Base-by-base conservation (phyloP, 2,888 invertebrate species). In the Ernsta delagoae region DNA sequence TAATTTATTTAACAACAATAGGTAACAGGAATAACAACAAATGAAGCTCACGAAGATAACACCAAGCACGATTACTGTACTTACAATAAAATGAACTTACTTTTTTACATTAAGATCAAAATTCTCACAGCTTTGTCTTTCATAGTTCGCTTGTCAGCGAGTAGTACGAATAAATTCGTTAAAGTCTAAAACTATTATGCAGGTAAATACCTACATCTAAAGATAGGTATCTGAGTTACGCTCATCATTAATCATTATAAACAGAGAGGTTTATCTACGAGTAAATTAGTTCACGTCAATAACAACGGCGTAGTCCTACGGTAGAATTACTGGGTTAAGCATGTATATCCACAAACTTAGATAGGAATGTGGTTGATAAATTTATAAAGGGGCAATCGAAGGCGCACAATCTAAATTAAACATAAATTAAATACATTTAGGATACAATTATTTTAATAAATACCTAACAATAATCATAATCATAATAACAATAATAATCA, bases 71-170 rank as follows among this genome's bases (percentile, higher is more conserved):
- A 82, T 75, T 80, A 81, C 81, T 78, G 85, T 81, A 82, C 86
- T 87, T 88, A 90, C 77, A 80, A 85, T 84, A 85, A 80, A 89
- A 89, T 86, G 86, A 88, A 88, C 88, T 90, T 88, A 91, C 86
- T 87, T 89, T 89, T 89, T 88, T 91, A 92, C 89, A 92, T 86
- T 92, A 91, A 80, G 90, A 88, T 85, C 86, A 88, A 88, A 90
- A 90, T 90, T 93, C 93, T 93, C 93, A 93, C 93, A 92, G 90
- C 89, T 93, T 92, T 93, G 94, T 94, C 94, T 94, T 94, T 94
- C 94, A 91, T 93, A 89, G 88, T 87, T 91, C 92, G 91, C 92
- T 85, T 84, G 77, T 76, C 76, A 87, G 90, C 92, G 91, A 90
- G 82, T 86, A 88, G 84, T 88, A 89, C 81, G 88, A 89, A 87